Percentiles rank a stretch among this genome's conserved stretches.
Evolutionary conservation across 2,113 vertebrate species (phyloP).

Genomic region (Equus quagga): DNA sequence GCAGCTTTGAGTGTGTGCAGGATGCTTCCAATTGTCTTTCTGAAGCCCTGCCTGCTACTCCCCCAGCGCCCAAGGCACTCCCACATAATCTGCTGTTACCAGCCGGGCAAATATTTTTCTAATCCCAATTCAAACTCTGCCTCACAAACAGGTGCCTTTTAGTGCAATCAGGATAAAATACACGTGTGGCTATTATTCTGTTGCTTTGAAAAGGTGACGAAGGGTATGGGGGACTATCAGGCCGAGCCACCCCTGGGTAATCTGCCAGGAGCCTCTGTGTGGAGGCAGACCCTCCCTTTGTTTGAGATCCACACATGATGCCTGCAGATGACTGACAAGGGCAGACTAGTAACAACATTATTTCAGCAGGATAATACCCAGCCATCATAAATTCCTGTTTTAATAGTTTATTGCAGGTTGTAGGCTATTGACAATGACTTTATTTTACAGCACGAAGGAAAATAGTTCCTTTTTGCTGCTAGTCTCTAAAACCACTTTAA

Average conservation of each 20-base stretch:
- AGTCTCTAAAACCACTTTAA: conserved; percentile 85
- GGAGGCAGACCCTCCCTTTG: conserved; percentile 79
- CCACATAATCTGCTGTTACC: conserved; percentile 65
- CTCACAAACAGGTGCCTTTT: conserved; percentile 41
- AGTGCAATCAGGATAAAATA: conserved; percentile 46
- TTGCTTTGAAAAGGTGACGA: conserved; percentile 62
- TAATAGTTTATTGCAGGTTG: conserved; percentile 89
- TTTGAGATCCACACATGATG: conserved; percentile 78
- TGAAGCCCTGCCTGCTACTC: not conserved
- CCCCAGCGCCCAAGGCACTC: not conserved
- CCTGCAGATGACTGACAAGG: conserved; percentile 81
- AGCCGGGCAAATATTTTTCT: conserved; percentile 61
- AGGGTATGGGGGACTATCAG: not conserved
- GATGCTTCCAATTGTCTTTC: not conserved
- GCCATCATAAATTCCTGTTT: conserved; percentile 89
- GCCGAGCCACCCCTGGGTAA: not conserved
- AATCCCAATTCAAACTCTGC: conserved; percentile 49
- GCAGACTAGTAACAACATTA: conserved; percentile 87
- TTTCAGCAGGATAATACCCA: conserved; percentile 86
- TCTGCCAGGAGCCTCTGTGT: conserved; percentile 40
- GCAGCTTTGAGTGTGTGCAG: not conserved
- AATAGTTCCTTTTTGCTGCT: conserved; percentile 74
- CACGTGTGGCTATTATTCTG: not conserved
- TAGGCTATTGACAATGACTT: conserved; percentile 87
- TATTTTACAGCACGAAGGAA: conserved; percentile 86